Evolutionary conservation across 2,888 invertebrate species (phyloP).

Genomic region (Diabrotica balteata): DNA sequence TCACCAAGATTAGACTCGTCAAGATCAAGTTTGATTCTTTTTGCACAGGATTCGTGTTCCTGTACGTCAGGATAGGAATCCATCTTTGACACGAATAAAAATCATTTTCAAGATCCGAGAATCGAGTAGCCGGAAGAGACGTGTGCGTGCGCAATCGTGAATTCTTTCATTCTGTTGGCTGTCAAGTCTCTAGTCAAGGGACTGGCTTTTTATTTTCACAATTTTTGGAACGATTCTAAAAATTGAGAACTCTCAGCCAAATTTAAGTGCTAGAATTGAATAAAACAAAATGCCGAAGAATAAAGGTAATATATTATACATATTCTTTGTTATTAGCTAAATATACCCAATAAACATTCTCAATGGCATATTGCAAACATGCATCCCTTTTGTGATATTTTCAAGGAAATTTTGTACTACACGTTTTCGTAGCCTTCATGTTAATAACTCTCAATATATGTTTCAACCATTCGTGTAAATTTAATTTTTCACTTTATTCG

Average conservation of each 20-base stretch:
- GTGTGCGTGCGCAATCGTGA: conserved; percentile 41
- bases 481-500: too few species aligned
- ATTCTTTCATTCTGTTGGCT: conserved; percentile 35
- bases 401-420: background rate
- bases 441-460: too few species aligned
- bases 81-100: conserved; percentile 62
- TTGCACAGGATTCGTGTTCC: conserved; percentile 60
- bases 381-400: conserved; percentile 36
- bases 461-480: too few species aligned
- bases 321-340: background rate
- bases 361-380: conserved; percentile 34
- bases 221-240: conserved; percentile 35
- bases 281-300: conserved; percentile 65
- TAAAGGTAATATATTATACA: conserved; percentile 60
- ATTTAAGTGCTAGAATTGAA: conserved; percentile 35
- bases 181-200: conserved; percentile 39
- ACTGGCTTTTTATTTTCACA: conserved; percentile 38
- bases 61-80: conserved; percentile 59
- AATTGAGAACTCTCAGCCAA: conserved; percentile 31
- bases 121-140: conserved; percentile 48
- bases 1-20: conserved; percentile 54
- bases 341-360: conserved; percentile 23
- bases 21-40: conserved; percentile 58
- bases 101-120: conserved; percentile 29
- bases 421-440: too few species aligned